Percentiles rank a stretch among this genome's conserved stretches.
phyloP scores from a whole-genome alignment of 2,113 vertebrate genomes.

The Copsychus sechellarum region DNA sequence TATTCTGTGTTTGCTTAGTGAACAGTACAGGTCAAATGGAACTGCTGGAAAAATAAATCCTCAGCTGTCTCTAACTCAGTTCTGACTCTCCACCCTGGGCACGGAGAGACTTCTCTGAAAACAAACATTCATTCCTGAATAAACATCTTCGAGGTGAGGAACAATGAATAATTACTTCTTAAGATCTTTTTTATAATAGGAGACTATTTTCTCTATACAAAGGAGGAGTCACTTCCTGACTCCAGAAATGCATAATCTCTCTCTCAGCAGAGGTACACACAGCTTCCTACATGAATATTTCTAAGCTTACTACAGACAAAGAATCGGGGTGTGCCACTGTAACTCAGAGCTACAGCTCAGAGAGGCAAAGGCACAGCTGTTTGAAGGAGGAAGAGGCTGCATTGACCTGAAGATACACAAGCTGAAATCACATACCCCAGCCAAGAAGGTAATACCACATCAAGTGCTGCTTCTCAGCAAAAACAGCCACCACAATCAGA shows the following conservation, averaged over 20 bases:
- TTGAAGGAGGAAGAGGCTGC: not conserved
- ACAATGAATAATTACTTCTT: conserved; percentile 69
- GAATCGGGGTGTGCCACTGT: not conserved
- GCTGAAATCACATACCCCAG: conserved; percentile 83
- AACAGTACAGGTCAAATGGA: conserved; percentile 39
- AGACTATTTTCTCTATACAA: conserved; percentile 42
- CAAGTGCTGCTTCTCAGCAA: conserved; percentile 95
- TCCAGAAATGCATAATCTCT: conserved; percentile 12
- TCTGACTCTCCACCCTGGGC: conserved; percentile 13
- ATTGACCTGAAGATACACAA: not conserved
- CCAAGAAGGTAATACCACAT: conserved; percentile 98
- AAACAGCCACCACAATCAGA: conserved; percentile 97
- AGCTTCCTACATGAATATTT: not conserved
- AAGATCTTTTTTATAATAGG: conserved; percentile 29
- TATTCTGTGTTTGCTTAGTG: not conserved
- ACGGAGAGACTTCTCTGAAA: conserved; percentile 27
- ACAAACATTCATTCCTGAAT: conserved; percentile 58
- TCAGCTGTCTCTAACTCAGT: not conserved
- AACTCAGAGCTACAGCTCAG: not conserved
- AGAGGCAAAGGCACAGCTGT: not conserved
- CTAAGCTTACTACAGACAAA: not conserved
- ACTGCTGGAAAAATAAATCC: conserved; percentile 46
- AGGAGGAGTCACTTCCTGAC: conserved; percentile 64
- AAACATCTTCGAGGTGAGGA: conserved; percentile 57
- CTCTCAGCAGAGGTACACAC: not conserved